Evolutionary conservation across 2,113 vertebrate genomes (phyloP).

Genomic region (Rhinoderma darwinii): DNA sequence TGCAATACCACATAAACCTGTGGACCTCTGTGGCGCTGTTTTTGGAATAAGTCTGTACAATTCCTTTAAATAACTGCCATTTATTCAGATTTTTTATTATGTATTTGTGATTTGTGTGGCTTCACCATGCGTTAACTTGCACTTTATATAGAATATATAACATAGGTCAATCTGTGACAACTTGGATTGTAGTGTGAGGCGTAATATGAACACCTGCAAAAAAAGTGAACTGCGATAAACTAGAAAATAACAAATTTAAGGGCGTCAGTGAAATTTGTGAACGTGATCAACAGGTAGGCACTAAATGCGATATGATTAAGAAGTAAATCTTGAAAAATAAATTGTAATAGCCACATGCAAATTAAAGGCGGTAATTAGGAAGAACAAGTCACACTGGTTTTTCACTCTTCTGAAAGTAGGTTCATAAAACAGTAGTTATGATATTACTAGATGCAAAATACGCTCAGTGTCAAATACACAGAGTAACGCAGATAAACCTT

Average conservation of each 20-base stretch:
- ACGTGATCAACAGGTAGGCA: not conserved
- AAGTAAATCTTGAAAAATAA: not conserved
- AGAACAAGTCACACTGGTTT: not conserved
- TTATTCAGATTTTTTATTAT: no score
- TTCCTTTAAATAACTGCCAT: no score
- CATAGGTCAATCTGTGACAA: not conserved
- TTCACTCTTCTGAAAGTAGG: not conserved
- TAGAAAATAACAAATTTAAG: no score
- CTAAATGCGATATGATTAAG: not conserved
- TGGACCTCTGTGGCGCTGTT: no score
- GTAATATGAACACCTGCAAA: no score
- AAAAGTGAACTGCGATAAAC: no score
- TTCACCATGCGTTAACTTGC: no score
- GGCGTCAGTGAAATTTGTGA: not conserved
- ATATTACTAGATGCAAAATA: not conserved
- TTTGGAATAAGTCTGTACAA: no score
- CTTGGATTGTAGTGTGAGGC: no score
- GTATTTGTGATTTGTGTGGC: no score
- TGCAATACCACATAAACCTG: no score
- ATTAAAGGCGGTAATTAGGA: not conserved
- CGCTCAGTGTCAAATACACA: not conserved
- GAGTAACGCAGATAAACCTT: not conserved
- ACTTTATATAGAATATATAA: no score
- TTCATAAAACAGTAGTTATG: not conserved
- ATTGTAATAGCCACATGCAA: not conserved